Evolutionary conservation across 2,888 invertebrate species (phyloP), one percentile per base, ranked within the genome.

Genomic region (Esperia sulphurella): DNA sequence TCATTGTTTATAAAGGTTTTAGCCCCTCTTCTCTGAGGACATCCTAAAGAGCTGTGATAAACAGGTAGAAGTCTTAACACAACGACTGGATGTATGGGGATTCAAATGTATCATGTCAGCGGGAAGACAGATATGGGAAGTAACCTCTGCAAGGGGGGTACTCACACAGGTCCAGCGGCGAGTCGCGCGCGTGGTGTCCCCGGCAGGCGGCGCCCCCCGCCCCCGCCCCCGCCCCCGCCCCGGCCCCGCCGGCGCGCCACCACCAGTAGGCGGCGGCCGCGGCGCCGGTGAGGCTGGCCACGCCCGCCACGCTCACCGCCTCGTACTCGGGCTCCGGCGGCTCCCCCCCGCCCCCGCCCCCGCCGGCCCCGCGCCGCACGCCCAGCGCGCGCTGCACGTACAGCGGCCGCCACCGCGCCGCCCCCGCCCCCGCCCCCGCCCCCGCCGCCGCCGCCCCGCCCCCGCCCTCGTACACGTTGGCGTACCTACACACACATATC

Each of bases 171-270:
- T 37, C 37, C 21, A 50, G 48, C 39, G 46, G 52, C 30, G 58
- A 59, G 41, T 58, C 76, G 75, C 83, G 79, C 58, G 73, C 67
- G 55, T 65, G 59, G 62, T 57, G 68, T 8, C 51, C 57, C 65
- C 58, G 61, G 70, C 51, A 65, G 65, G 57, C 62, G 55, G 64
- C 65, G 51, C 50, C n/a, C n/a, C n/a, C n/a, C n/a, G n/a, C n/a
- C n/a, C n/a, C n/a, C n/a, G n/a, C n/a, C n/a, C n/a, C n/a, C n/a
- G n/a, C n/a, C n/a, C n/a, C n/a, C n/a, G n/a, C n/a, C n/a, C n/a
- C n/a, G n/a, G n/a, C n/a, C n/a, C n/a, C 54, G 45, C 48, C 52
- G 57, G 13, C 39, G 39, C 39, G 39, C 39, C 39, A 39, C 39
- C 39, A 39, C 39, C 39, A 39, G 39, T 39, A 39, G 14, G 39